Conservation (phyloP, 2,888 invertebrate species). For the Ectropis crepuscularia region DNA sequence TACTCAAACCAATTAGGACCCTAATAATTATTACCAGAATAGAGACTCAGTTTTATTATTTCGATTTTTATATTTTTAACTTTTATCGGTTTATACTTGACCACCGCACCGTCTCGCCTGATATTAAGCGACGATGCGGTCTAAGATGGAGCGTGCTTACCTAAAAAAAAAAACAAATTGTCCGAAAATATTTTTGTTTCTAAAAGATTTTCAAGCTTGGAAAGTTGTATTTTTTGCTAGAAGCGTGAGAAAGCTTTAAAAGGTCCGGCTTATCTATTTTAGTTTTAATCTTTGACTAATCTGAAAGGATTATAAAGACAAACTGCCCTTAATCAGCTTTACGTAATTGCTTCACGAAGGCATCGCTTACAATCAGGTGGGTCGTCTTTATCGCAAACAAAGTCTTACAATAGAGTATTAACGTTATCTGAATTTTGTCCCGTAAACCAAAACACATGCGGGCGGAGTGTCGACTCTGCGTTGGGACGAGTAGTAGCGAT, state of each 20-base stretch:
- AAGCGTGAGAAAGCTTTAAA: not conserved
- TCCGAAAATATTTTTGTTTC: too few species aligned
- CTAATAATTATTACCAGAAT: too few species aligned
- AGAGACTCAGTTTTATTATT: too few species aligned
- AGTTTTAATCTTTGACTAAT: conserved; percentile 14
- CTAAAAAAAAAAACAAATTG: too few species aligned
- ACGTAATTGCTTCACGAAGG: conserved; percentile 22
- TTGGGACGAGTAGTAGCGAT: conserved; percentile 63
- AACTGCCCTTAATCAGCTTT: not conserved
- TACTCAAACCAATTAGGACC: too few species aligned
- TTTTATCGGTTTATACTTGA: too few species aligned
- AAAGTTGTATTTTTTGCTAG: not conserved
- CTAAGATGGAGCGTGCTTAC: too few species aligned
- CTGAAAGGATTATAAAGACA: not conserved
- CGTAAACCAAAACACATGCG: conserved; percentile 65
- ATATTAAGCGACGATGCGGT: too few species aligned
- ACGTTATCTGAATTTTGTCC: conserved; percentile 45
- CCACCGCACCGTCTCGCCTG: too few species aligned
- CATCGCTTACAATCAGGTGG: conserved; percentile 54
- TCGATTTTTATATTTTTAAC: too few species aligned
- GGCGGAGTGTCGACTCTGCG: conserved; percentile 67
- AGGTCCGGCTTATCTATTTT: not conserved
- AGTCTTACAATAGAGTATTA: conserved; percentile 34
- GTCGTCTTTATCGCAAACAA: conserved; percentile 35
- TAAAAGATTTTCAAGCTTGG: too few species aligned